These are phyloP conservation scores for Magallana ariakensis DNA, from an alignment of 1,140 invertebrate species.

Conservation along the genomic window DNA sequence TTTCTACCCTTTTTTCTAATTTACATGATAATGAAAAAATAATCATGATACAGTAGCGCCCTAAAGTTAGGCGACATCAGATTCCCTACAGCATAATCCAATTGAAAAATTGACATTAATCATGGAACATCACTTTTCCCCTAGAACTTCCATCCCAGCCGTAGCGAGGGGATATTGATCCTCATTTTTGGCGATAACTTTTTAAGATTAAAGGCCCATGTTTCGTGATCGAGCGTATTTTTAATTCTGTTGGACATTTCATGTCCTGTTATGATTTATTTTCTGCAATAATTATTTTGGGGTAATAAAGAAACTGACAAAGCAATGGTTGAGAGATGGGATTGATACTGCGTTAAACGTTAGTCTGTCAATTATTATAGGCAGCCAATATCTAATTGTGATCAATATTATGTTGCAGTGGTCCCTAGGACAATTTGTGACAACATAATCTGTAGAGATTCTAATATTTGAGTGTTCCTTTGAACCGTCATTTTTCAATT, in stretches of 20 bases:
- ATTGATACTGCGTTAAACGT: not conserved
- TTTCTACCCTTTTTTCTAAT: not conserved
- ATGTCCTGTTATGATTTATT: not conserved
- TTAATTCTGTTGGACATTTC: constrained; percentile 6
- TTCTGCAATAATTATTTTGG: constrained; percentile 3
- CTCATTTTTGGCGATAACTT: not conserved
- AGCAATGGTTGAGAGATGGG: not conserved
- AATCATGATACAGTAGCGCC: not conserved
- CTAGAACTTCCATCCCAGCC: not conserved
- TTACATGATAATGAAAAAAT: constrained; percentile 11
- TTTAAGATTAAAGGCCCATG: constrained; percentile 17
- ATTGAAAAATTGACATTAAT: constrained; percentile 4
- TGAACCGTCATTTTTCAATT: not conserved
- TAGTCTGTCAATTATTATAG: not conserved
- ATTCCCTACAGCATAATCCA: constrained; percentile 8
- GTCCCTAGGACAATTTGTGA: not conserved
- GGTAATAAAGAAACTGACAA: constrained; percentile 3
- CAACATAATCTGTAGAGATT: not conserved
- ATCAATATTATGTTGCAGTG: not conserved
- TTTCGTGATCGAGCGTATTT: constrained; percentile 19
- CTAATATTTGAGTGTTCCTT: not conserved
- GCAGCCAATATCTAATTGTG: not conserved
- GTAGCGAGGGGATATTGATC: constrained; percentile 18
- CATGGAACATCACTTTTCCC: not conserved
- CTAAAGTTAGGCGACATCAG: constrained; percentile 1